These are phyloP conservation scores for Probaryconus sp. DNA, from an alignment of 1,140 invertebrate genomes.

Conservation along the genomic window DNA sequence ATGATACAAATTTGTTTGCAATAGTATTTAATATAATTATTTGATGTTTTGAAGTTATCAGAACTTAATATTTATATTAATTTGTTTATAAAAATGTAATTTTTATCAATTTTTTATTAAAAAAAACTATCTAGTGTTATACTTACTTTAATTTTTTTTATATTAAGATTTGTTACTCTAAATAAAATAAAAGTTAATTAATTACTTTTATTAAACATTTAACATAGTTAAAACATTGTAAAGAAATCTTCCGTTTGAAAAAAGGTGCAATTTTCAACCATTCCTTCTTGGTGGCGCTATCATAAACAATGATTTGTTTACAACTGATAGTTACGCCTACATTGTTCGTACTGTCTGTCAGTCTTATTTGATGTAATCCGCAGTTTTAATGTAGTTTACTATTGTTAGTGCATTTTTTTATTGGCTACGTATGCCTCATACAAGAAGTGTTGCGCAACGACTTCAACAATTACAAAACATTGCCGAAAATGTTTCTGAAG, in stretches of 20 bases:
- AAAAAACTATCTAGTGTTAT: constrained; percentile 7
- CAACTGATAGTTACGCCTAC: constrained; percentile 2
- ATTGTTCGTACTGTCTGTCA: constrained; percentile 8
- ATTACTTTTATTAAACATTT: too few species aligned
- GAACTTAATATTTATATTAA: constrained; percentile 15
- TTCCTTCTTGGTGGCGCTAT: constrained; percentile 11
- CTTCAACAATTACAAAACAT: constrained; percentile 21
- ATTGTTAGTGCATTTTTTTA: too few species aligned
- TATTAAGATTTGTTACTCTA: constrained; percentile 12
- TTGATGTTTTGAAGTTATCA: constrained; percentile 12
- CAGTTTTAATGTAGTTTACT: too few species aligned
- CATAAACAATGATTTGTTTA: constrained; percentile 15
- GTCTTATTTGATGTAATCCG: too few species aligned
- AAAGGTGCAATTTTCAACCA: constrained; percentile 6
- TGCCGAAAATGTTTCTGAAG: constrained; percentile 15
- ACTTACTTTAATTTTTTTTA: constrained; percentile 12
- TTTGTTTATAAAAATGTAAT: constrained; percentile 16
- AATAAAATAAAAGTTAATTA: constrained; percentile 13
- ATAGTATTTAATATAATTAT: constrained; percentile 9
- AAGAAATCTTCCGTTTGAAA: constrained; percentile 17
- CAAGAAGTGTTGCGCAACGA: constrained; percentile 15
- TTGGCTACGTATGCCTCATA: constrained; percentile 10
- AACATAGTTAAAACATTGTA: constrained; percentile 13
- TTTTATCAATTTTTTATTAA: constrained; percentile 8
- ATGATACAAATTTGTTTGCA: constrained; percentile 1